Conservation (phyloP, 2,113 vertebrate species). For the Setophaga petechia region DNA sequence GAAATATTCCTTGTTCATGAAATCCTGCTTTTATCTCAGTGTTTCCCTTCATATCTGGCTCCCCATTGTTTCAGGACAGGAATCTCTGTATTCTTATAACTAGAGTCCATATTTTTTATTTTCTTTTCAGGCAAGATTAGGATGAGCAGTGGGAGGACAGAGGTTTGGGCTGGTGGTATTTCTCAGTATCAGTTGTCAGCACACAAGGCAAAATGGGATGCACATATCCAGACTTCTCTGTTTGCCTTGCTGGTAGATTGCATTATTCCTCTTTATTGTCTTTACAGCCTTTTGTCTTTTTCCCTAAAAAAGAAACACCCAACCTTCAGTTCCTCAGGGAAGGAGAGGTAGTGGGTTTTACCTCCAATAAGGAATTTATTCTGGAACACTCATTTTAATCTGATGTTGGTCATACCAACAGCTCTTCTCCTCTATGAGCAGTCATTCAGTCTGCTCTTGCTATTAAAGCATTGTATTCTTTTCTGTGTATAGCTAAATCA, state of each 20-base stretch:
- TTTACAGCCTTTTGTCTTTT: neutral
- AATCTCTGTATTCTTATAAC: neutral
- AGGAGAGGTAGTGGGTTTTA: neutral
- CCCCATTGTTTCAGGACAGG: neutral
- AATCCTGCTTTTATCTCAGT: neutral
- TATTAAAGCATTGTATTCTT: neutral
- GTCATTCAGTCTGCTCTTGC: neutral
- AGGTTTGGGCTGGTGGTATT: neutral
- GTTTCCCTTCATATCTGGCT: neutral
- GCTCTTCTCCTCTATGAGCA: neutral
- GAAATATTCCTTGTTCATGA: neutral
- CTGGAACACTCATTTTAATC: neutral
- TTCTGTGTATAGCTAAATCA: neutral
- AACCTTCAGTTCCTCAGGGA: neutral
- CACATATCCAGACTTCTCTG: neutral
- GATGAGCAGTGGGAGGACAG: neutral
- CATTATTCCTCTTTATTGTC: neutral
- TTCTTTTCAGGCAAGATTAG: neutral
- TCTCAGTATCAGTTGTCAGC: neutral
- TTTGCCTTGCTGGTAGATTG: neutral
- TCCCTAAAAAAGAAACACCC: neutral
- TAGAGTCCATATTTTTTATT: rapidly evolving
- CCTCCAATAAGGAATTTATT: neutral
- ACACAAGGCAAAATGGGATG: neutral
- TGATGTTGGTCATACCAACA: neutral